Evolutionary conservation across 1,140 invertebrate species (phyloP).

Genomic region (Metaphire vulgaris): DNA sequence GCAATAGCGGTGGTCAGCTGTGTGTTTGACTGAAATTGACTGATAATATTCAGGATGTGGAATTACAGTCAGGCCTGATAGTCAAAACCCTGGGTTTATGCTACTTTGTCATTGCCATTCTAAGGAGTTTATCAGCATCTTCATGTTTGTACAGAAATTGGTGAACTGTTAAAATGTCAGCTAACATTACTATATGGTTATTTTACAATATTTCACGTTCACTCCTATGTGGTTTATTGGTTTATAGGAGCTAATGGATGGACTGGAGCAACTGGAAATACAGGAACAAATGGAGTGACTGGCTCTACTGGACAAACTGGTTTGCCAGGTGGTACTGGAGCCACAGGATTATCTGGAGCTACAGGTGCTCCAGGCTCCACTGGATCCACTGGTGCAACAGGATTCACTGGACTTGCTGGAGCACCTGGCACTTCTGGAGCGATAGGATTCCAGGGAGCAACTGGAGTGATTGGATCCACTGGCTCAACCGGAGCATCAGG

Average conservation of each 20-base stretch:
- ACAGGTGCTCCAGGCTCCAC: neutral
- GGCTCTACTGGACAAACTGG: neutral
- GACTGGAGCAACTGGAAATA: neutral
- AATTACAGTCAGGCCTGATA: no score
- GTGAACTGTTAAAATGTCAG: no score
- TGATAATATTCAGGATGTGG: no score
- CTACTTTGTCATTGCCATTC: no score
- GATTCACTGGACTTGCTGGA: neutral
- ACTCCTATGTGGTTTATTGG: no score
- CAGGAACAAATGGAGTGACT: neutral
- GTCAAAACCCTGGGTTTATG: no score
- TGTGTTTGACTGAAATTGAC: no score
- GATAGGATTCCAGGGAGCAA: neutral
- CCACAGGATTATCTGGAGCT: neutral
- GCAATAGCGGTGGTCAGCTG: no score
- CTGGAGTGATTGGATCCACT: neutral
- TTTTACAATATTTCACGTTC: no score
- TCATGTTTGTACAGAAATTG: no score
- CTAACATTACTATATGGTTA: no score
- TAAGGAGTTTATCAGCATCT: no score
- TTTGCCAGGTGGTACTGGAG: neutral
- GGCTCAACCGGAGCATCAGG: neutral
- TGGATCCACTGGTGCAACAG: neutral
- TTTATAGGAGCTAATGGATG: constrained; percentile 12
- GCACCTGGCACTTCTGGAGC: neutral